Evolutionary conservation across 2,888 invertebrate genomes (phyloP).

Genomic region (Hydroisotoma schaefferi): DNA sequence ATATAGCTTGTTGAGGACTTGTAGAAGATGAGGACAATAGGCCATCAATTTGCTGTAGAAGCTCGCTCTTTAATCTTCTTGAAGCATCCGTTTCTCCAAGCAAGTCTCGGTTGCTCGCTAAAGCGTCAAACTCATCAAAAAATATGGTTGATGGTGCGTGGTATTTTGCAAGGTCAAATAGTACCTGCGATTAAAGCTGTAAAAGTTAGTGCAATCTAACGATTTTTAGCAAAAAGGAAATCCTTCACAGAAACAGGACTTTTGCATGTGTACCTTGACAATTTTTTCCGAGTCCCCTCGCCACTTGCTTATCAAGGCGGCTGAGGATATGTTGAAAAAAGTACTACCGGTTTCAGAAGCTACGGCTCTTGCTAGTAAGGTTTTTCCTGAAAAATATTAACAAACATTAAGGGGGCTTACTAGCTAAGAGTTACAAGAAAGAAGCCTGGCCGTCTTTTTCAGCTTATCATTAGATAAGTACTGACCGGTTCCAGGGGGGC

Average conservation of each 20-base stretch:
- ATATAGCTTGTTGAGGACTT: slow-evolving; percentile 56
- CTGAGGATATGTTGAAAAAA: slow-evolving; percentile 87
- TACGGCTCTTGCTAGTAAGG: slow-evolving; percentile 80
- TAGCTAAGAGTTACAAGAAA: too few species aligned
- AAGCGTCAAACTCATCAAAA: slow-evolving; percentile 85
- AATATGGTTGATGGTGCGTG: slow-evolving; percentile 88
- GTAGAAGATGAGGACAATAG: slow-evolving; percentile 58
- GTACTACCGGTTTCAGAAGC: slow-evolving; percentile 74
- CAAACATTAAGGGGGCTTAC: neutral
- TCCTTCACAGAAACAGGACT: neutral
- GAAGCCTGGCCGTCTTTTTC: too few species aligned
- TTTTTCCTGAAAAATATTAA: slow-evolving; percentile 64
- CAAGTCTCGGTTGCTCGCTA: slow-evolving; percentile 62
- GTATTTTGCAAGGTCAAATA: slow-evolving; percentile 81
- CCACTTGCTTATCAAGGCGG: slow-evolving; percentile 91
- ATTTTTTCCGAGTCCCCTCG: slow-evolving; percentile 93
- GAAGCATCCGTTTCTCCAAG: slow-evolving; percentile 79
- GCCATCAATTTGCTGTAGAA: slow-evolving; percentile 83
- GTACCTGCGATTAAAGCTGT: slow-evolving; percentile 57
- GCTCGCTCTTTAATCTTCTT: slow-evolving; percentile 80
- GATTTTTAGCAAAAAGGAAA: neutral
- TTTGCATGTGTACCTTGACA: slow-evolving; percentile 64
- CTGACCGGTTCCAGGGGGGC: slow-evolving; percentile 55
- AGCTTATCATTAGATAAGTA: too few species aligned
- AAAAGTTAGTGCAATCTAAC: slow-evolving; percentile 2